Conservation (phyloP, 2,797 vertebrate species). For the Myiotriccus ornatus region DNA sequence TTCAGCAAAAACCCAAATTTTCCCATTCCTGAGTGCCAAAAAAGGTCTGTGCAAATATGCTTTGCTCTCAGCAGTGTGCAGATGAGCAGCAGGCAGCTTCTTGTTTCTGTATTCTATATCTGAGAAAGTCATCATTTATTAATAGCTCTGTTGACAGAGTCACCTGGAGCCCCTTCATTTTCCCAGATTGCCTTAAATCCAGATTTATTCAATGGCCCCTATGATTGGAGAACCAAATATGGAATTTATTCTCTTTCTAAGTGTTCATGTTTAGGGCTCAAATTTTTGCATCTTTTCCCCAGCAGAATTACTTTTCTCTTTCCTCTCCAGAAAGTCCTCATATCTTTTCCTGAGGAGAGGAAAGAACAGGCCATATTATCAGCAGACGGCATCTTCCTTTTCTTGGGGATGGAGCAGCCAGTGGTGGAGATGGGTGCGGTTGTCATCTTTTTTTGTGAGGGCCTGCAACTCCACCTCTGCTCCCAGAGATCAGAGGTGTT, state of each 20-base stretch:
- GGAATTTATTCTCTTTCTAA: not conserved
- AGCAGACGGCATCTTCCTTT: not conserved
- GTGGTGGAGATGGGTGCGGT: not conserved
- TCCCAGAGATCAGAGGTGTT: not conserved
- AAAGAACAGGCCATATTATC: not conserved
- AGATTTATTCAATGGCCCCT: not conserved
- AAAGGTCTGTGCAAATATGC: not conserved
- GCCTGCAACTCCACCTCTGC: not conserved
- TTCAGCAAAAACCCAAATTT: not conserved
- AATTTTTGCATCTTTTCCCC: not conserved
- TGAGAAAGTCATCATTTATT: conserved; percentile 16
- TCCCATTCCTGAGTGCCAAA: not conserved
- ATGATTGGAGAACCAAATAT: not conserved
- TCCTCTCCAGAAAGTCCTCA: not conserved
- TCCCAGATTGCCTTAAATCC: not conserved
- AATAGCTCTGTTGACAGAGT: not conserved
- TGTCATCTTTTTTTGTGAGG: not conserved
- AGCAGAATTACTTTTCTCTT: not conserved
- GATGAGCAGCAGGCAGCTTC: conserved; percentile 19
- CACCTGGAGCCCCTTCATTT: not conserved
- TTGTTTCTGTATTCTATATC: not conserved
- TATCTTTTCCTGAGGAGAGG: not conserved
- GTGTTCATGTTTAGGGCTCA: not conserved
- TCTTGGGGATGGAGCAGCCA: not conserved
- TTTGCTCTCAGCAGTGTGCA: conserved; percentile 13